Percentiles rank a stretch among this genome's conserved stretches.
phyloP scores from a whole-genome alignment of 37 sponge, comb jelly and placozoan genomes.

The Chondrilla cf. caribensis region DNA sequence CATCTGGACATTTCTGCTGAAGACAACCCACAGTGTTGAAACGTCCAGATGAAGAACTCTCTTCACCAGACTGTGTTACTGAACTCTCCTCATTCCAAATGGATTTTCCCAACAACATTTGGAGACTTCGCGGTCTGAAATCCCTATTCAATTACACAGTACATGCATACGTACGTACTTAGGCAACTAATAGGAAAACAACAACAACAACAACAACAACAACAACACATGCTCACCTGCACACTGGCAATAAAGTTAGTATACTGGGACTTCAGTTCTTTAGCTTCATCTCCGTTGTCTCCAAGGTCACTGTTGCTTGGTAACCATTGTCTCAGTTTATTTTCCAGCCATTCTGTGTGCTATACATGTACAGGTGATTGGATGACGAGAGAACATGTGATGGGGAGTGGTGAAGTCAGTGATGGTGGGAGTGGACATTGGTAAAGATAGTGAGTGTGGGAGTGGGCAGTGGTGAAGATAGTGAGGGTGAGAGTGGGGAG shows the following conservation, averaged over 20 bases:
- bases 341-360: slow-evolving; percentile 54
- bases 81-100: too few species aligned
- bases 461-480: too few species aligned
- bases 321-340: slow-evolving; percentile 39
- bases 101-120: too few species aligned
- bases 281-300: slow-evolving; percentile 29
- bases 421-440: not conserved
- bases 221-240: not conserved
- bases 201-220: not conserved
- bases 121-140: too few species aligned
- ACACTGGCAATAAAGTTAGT: slow-evolving; percentile 33
- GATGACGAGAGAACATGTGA: not conserved
- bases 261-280: slow-evolving; percentile 23
- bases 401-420: not conserved
- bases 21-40: too few species aligned
- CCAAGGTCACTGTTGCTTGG: slow-evolving; percentile 34
- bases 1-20: too few species aligned
- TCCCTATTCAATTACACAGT: too few species aligned
- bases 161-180: not conserved
- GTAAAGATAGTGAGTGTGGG: not conserved
- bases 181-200: not conserved
- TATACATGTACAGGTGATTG: too few species aligned
- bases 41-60: too few species aligned
- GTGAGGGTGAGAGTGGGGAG: not conserved
- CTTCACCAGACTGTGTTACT: too few species aligned